Evolutionary conservation across 2,888 invertebrate species (phyloP).

Genomic region (Agapostemon virescens): DNA sequence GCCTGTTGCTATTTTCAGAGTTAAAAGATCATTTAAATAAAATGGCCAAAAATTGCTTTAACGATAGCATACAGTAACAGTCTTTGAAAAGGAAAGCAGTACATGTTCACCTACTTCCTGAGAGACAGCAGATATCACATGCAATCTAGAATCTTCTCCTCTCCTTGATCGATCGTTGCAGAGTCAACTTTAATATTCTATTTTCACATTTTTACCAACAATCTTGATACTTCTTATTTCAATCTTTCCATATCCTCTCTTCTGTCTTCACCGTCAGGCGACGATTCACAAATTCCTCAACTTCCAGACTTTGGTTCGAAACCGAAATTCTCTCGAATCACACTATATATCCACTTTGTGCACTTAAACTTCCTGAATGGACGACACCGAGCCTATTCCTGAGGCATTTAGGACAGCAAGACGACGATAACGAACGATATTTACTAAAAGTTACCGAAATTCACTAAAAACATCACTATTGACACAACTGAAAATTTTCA

Average conservation of each 20-base stretch:
- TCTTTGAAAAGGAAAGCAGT: conserved; percentile 55
- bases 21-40: not conserved
- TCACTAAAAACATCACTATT: not conserved
- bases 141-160: conserved; percentile 51
- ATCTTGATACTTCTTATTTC: too few species aligned
- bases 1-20: too few species aligned
- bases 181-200: not conserved
- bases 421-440: not conserved
- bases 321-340: not conserved
- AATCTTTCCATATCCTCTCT: too few species aligned
- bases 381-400: not conserved
- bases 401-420: not conserved
- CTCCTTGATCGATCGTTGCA: conserved; percentile 18
- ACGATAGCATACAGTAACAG: not conserved
- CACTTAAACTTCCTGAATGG: not conserved
- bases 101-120: conserved; percentile 54
- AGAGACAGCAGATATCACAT: conserved; percentile 5
- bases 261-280: too few species aligned
- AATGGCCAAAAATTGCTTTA: not conserved
- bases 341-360: not conserved
- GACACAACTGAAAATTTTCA: not conserved
- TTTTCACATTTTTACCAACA: not conserved
- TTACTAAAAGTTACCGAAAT: not conserved
- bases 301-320: not conserved
- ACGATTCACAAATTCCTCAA: not conserved